Evolutionary conservation across 2,888 invertebrate genomes (phyloP), one percentile per base, ranked within the genome.

Genomic region (Blastobasis lacticolella): DNA sequence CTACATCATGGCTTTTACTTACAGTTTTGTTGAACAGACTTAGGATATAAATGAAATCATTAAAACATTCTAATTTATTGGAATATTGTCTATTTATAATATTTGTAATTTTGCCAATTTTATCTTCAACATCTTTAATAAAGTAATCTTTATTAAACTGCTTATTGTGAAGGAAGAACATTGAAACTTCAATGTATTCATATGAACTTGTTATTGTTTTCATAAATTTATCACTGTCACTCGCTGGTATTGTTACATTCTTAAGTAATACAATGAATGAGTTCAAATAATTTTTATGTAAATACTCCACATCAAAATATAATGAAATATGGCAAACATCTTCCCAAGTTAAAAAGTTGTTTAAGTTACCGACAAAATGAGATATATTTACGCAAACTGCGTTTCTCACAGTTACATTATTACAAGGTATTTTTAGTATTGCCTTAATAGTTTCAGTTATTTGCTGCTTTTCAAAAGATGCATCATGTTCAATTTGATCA

Each of bases 381-480:
- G 74, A 59, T 9, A 85, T 59, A 54, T 86, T 81, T 1, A 69
- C 56, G 47, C 73, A 67, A 23, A 78, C 58, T 43, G 78, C 79
- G 63, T 75, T 79, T 58, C 83, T 77, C 46, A 87, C 61, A 4
- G 74, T 58, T n/a, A 79, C 57, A 64, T 72, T 80, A 54, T 82
- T 87, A 57, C 84, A 86, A 2, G 78, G 72, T 46, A 76, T 62
- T 64, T 80, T 81, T 8, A 81, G 58, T 51, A 86, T 67, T 10
- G 75, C 68, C 52, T 53, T 64, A 9, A 80, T 49, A 37, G 58
- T 58, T 50, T 66, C 53, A 8, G 59, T 45, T 38, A 68, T 46
- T 48, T 64, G 52, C 38, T 57, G 49, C 36, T 57, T 52, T 44
- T 55, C 38, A 38, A 61, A 50, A 38, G 50, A 50, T 5, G 4